Percentiles rank a stretch among this genome's conserved stretches.
These are phyloP conservation scores for Tretioscincus oriximinensis DNA, from an alignment of 2,113 vertebrate genomes.

Conservation along the genomic window DNA sequence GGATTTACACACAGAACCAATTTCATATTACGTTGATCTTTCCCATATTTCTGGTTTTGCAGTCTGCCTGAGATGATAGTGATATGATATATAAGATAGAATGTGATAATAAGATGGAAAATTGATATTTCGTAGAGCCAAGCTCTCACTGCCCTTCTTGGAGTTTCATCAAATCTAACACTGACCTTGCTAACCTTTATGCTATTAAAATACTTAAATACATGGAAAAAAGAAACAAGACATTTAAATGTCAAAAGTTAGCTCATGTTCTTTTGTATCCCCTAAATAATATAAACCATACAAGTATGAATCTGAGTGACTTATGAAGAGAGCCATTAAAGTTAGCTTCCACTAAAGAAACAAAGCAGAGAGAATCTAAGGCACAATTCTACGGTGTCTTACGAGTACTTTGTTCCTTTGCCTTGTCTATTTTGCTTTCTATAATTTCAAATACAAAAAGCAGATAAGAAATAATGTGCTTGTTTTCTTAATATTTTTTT, in stretches of 20 bases:
- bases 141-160: constrained; percentile 30
- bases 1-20: constrained; percentile 39
- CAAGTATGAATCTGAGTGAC: constrained; percentile 53
- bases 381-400: constrained; percentile 52
- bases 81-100: constrained; percentile 35
- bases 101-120: constrained; percentile 35
- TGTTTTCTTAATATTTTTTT: constrained; percentile 21
- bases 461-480: constrained; percentile 33
- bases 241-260: constrained; percentile 37
- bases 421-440: constrained; percentile 31
- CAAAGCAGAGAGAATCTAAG: constrained; percentile 35
- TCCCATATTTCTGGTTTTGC: constrained; percentile 34
- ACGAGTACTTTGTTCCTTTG: constrained; percentile 38
- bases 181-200: constrained; percentile 32
- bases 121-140: constrained; percentile 10
- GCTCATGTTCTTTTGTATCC: constrained; percentile 35
- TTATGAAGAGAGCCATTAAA: constrained; percentile 38
- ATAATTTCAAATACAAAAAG: constrained; percentile 41
- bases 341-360: constrained; percentile 48
- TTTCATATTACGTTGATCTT: constrained; percentile 50
- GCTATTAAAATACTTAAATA: constrained; percentile 39
- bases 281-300: constrained; percentile 44
- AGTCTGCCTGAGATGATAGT: constrained; percentile 33
- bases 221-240: constrained; percentile 10
- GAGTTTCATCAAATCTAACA: constrained; percentile 36